Evolutionary conservation across 2,888 invertebrate species (phyloP).

Genomic region (Tachina lurida): DNA sequence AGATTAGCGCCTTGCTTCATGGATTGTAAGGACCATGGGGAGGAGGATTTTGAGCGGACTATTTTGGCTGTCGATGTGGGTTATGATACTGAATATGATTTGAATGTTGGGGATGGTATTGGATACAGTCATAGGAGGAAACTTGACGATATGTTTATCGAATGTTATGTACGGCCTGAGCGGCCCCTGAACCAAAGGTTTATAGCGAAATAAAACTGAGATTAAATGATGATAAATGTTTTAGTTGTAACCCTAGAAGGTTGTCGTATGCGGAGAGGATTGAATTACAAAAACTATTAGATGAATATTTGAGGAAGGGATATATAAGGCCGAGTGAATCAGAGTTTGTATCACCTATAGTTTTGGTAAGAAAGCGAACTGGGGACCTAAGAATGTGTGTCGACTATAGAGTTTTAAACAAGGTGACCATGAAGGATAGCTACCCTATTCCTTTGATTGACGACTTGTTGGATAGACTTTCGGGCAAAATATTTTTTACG

Average conservation of each 20-base stretch:
- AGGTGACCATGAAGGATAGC: slow-evolving; percentile 29
- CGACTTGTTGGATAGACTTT: no score
- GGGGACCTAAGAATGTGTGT: neutral
- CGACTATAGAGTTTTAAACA: slow-evolving; percentile 8
- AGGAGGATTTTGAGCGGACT: neutral
- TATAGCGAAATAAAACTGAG: neutral
- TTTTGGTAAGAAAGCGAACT: neutral
- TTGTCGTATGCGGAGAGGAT: slow-evolving; percentile 6
- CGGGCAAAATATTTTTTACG: no score
- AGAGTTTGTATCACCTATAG: neutral
- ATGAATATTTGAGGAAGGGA: no score
- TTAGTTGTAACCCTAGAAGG: slow-evolving; percentile 3
- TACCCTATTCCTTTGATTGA: neutral
- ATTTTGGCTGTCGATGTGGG: slow-evolving; percentile 6
- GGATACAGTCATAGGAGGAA: neutral
- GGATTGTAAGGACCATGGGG: neutral
- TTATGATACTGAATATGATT: neutral
- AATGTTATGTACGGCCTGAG: slow-evolving; percentile 2
- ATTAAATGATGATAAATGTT: neutral
- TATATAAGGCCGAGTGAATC: slow-evolving; percentile 21
- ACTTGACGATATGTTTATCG: neutral
- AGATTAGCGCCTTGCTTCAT: neutral
- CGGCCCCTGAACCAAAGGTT: no score
- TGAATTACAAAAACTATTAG: slow-evolving; percentile 19
- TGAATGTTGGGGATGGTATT: neutral